These are phyloP conservation scores for Ormyrus pomaceus DNA, from an alignment of 2,888 invertebrate genomes.

Conservation along the genomic window DNA sequence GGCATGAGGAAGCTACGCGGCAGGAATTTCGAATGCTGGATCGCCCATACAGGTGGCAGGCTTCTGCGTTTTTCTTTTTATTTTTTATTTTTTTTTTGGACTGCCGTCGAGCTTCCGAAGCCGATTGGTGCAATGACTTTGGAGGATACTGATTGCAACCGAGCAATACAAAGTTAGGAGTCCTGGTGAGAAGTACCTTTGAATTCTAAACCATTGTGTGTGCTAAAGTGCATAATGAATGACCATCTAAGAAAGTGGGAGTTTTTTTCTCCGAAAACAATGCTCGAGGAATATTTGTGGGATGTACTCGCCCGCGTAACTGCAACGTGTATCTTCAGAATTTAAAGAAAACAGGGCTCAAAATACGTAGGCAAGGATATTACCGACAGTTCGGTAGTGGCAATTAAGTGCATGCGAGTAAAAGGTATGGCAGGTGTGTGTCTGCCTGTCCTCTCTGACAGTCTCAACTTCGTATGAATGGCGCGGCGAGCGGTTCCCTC, in stretches of 20 bases:
- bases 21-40: neutral
- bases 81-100: too few relatives aligned
- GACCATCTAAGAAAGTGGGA: too few relatives aligned
- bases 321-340: constrained; percentile 6
- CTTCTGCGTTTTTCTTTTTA: neutral
- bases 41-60: neutral
- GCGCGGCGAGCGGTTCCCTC: neutral
- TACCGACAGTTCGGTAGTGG: constrained; percentile 35
- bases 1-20: constrained; percentile 3
- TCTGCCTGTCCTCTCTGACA: constrained; percentile 23
- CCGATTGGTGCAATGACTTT: too few relatives aligned
- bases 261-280: too few relatives aligned
- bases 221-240: too few relatives aligned
- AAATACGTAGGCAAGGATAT: constrained; percentile 38
- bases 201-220: neutral
- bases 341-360: constrained; percentile 18
- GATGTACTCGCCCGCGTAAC: too few relatives aligned
- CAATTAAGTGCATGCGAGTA: constrained; percentile 31
- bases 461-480: constrained; percentile 16
- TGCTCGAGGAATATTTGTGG: too few relatives aligned
- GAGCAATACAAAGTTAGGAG: too few relatives aligned
- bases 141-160: too few relatives aligned
- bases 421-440: constrained; percentile 48
- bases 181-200: neutral
- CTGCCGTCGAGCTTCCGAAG: too few relatives aligned